These are phyloP conservation scores for Lateolabrax maculatus DNA, from an alignment of 2,797 vertebrate species.

Conservation along the genomic window DNA sequence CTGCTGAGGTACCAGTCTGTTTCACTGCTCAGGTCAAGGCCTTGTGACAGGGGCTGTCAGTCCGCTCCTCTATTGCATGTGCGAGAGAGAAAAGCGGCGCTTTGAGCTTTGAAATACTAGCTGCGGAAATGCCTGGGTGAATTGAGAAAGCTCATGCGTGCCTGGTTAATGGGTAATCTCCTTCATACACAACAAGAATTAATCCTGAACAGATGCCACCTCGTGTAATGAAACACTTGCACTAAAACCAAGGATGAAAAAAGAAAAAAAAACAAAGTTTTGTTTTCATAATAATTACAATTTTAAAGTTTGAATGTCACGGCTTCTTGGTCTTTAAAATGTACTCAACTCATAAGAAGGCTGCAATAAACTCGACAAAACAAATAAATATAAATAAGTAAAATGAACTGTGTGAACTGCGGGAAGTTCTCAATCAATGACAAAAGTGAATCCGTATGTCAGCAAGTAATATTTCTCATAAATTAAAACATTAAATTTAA, in stretches of 20 bases:
- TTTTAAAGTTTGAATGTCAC: slow-evolving; percentile 12
- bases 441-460: slow-evolving; percentile 27
- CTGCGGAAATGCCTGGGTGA: slow-evolving; percentile 20
- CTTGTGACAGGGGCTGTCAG: slow-evolving; percentile 76
- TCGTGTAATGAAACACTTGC: slow-evolving; percentile 43
- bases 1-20: slow-evolving; percentile 71
- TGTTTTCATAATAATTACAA: neutral
- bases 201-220: slow-evolving; percentile 54
- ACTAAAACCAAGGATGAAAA: slow-evolving; percentile 19
- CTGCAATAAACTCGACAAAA: slow-evolving; percentile 2
- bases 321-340: neutral
- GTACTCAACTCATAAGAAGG: neutral
- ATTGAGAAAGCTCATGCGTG: slow-evolving; percentile 30
- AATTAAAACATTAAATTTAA: slow-evolving; percentile 42
- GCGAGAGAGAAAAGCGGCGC: slow-evolving; percentile 29
- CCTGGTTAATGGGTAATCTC: slow-evolving; percentile 47
- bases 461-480: slow-evolving; percentile 35
- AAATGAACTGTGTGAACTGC: neutral
- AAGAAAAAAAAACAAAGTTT: neutral
- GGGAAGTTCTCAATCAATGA: slow-evolving; percentile 22
- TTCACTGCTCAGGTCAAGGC: slow-evolving; percentile 74
- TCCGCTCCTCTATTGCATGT: slow-evolving; percentile 27
- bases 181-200: slow-evolving; percentile 28
- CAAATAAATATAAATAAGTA: neutral
- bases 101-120: slow-evolving; percentile 8